phyloP scores from a whole-genome alignment of 2,113 vertebrate species.

The Sisor rabdophorus region DNA sequence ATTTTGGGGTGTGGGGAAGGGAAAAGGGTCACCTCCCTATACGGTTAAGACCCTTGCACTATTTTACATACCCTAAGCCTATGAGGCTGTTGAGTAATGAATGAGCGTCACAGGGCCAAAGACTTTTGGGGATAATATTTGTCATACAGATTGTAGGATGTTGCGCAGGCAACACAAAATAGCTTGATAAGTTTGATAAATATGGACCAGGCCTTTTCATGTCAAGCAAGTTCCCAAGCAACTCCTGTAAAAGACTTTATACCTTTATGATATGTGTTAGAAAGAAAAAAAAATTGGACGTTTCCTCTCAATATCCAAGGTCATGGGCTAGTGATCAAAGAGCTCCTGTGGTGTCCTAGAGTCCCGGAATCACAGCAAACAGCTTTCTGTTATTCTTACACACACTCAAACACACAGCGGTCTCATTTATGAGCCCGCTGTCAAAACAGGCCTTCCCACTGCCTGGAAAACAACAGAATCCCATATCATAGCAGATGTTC shows the following conservation, averaged over 20 bases:
- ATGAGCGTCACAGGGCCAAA: no score
- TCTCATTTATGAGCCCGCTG: constrained; percentile 33
- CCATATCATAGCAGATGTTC: constrained; percentile 59
- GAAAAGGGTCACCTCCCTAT: no score
- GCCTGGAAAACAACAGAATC: constrained; percentile 18
- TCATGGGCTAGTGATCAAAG: neutral
- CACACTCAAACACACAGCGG: neutral
- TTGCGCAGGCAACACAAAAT: no score
- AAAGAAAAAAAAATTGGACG: neutral
- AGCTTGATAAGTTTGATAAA: no score
- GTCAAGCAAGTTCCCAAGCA: neutral
- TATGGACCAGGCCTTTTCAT: no score
- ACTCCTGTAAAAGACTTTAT: neutral
- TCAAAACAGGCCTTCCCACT: constrained; percentile 42
- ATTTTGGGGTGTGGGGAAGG: no score
- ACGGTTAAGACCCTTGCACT: no score
- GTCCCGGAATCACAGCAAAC: neutral
- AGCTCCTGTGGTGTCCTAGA: neutral
- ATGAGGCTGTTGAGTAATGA: no score
- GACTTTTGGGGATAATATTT: no score
- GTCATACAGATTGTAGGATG: no score
- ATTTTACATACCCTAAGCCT: no score
- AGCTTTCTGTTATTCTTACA: constrained; percentile 30
- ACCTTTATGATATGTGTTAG: neutral
- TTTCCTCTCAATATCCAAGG: neutral